Evolutionary conservation across 2,797 vertebrate species (phyloP), one percentile per base, ranked within the genome.

Genomic region (Pseudomugil gertrudae): DNA sequence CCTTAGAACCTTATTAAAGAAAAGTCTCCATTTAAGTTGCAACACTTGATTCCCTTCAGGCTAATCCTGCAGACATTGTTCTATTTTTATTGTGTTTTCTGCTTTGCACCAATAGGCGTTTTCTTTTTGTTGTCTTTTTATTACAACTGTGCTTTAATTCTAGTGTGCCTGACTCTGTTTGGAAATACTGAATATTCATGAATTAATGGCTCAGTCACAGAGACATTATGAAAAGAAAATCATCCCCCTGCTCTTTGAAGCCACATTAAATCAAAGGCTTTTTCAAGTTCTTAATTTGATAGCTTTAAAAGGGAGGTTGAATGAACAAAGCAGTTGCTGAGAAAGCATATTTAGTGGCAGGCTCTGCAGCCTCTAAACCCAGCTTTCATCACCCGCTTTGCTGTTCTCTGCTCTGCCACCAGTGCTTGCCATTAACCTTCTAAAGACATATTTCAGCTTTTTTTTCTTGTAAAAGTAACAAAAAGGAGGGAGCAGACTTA

Each of bases 261-360:
- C 69, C 74, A 65, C 59, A 54, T 32, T 63, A 57, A 76, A 86
- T 85, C 75, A 87, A 90, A 81, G 60, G 57, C 72, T 68, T 87
- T 83, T 88, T 87, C 84, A 66, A 87, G 53, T 85, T 83, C 63
- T 82, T 81, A 84, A 90, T 91, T 80, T 77, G 43, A 89, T 78
- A 84, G 83, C 81, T 82, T 86, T 85, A 84, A 89, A 86, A 72
- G 47, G 57, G 77, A 87, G 84, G 77, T 72, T 87, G 80, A 69
- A 74, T 68, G 85, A 91, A 91, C 83, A 91, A 92, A 92, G 90
- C 82, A 45, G 57, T 80, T 64, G 58, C 86, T 84, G 79, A 84
- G 70, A 80, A 88, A 90, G 87, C 86, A 79, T 73, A 84, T 85
- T 90, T 81, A 82, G 65, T 66, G 71, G 57, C 78, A 33, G 78